Conservation (phyloP, 1,140 invertebrate genomes). For the Neomicropteryx cornuta region DNA sequence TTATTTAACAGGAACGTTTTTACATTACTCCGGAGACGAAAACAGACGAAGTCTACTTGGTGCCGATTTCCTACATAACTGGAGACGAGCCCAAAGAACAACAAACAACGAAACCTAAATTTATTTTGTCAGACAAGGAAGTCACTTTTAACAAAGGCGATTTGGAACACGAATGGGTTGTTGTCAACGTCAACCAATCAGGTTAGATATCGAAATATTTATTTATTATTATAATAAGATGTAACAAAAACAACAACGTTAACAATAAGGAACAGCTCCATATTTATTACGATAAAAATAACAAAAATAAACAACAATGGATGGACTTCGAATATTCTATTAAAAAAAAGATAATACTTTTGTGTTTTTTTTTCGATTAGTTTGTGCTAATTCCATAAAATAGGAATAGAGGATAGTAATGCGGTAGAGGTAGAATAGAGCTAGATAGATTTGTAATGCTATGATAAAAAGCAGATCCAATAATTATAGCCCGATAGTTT, state of each 20-base stretch:
- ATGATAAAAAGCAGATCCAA: no score
- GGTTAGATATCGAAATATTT: slow-evolving; percentile 28
- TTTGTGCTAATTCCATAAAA: no score
- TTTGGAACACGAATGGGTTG: slow-evolving; percentile 43
- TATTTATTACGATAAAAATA: no score
- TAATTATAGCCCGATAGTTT: no score
- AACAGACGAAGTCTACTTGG: slow-evolving; percentile 38
- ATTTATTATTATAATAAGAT: slow-evolving; percentile 2
- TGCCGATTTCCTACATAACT: slow-evolving; percentile 49
- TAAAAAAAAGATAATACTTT: no score
- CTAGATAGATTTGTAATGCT: no score
- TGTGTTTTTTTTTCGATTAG: no score
- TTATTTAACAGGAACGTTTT: slow-evolving; percentile 33
- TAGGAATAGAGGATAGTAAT: no score
- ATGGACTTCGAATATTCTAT: no score
- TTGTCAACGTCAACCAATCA: slow-evolving; percentile 57
- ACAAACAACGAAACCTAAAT: slow-evolving; percentile 36
- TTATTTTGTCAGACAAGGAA: slow-evolving; percentile 34
- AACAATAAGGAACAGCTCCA: neutral
- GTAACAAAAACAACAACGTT: neutral
- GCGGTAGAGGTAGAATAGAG: no score
- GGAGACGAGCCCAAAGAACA: slow-evolving; percentile 38
- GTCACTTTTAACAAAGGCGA: slow-evolving; percentile 16
- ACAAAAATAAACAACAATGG: no score
- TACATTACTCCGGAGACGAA: slow-evolving; percentile 19